Conservation (phyloP, 2,113 vertebrate species). For the Chaetodon trifascialis region DNA sequence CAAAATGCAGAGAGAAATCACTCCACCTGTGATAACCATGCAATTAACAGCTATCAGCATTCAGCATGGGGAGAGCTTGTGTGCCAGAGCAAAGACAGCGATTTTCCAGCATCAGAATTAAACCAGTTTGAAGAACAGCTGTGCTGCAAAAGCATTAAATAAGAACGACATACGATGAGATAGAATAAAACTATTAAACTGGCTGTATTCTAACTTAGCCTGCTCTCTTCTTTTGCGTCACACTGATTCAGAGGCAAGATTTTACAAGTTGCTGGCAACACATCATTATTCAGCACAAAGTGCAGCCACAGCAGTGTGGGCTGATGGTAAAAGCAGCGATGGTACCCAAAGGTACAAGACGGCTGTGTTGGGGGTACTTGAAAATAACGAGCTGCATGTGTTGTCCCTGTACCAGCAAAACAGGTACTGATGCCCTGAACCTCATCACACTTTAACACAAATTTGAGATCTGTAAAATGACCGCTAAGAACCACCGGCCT, state of each 20-base stretch:
- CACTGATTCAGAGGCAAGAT: background rate
- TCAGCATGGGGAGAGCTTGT: background rate
- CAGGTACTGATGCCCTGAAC: background rate
- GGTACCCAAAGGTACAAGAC: no score
- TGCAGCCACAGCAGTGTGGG: background rate
- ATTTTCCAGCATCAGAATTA: slow-evolving; percentile 3
- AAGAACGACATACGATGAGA: background rate
- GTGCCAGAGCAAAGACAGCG: background rate
- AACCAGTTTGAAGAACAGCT: background rate
- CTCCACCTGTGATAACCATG: background rate
- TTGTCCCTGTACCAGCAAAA: background rate
- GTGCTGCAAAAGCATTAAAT: background rate
- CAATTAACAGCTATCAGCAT: slow-evolving; percentile 29
- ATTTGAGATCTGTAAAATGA: background rate
- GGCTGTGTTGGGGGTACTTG: background rate
- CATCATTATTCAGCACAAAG: background rate
- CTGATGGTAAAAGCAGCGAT: background rate
- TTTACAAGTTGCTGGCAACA: background rate
- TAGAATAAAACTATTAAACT: background rate
- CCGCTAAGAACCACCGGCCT: background rate
- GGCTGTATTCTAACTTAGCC: background rate
- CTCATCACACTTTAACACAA: background rate
- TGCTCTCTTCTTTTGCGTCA: background rate
- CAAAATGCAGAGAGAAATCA: slow-evolving; percentile 32
- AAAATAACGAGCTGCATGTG: slow-evolving; percentile 3